These are phyloP conservation scores for Paramormyrops hopkinsi DNA, from an alignment of 2,797 vertebrate species.

Conservation along the genomic window DNA sequence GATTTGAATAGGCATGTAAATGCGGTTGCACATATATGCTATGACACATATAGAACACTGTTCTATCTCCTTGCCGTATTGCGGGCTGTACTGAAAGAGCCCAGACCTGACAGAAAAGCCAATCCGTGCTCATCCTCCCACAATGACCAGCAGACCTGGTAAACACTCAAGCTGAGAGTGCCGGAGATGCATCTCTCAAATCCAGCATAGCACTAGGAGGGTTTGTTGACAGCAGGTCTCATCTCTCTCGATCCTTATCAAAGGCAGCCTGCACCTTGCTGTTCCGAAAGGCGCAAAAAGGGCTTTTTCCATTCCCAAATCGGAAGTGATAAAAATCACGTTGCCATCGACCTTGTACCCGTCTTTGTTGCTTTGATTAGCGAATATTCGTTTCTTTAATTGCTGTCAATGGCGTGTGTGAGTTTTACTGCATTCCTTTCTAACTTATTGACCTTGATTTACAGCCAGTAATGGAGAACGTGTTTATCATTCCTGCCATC, in stretches of 20 bases:
- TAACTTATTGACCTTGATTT: background rate
- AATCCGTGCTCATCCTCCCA: background rate
- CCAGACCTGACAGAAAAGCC: background rate
- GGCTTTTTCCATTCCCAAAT: background rate
- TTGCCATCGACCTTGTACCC: background rate
- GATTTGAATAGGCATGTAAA: background rate
- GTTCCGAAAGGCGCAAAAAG: background rate
- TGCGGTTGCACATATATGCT: background rate
- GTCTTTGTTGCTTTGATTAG: background rate
- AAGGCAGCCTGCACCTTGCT: constrained; percentile 21
- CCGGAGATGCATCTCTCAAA: background rate
- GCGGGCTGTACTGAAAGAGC: background rate
- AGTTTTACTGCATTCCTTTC: background rate
- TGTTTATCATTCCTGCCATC: background rate
- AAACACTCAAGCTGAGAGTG: constrained; percentile 17
- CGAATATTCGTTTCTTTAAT: background rate
- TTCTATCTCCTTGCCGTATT: background rate
- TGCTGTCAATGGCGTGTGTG: background rate
- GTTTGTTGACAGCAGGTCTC: constrained; percentile 17
- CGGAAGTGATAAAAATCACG: background rate
- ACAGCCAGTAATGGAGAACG: background rate
- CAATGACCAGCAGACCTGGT: background rate
- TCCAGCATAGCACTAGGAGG: background rate
- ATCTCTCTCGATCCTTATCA: constrained; percentile 43
- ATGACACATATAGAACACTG: background rate